Conservation (phyloP, 2,797 vertebrate genomes). For the Pipistrellus pipistrellus region DNA sequence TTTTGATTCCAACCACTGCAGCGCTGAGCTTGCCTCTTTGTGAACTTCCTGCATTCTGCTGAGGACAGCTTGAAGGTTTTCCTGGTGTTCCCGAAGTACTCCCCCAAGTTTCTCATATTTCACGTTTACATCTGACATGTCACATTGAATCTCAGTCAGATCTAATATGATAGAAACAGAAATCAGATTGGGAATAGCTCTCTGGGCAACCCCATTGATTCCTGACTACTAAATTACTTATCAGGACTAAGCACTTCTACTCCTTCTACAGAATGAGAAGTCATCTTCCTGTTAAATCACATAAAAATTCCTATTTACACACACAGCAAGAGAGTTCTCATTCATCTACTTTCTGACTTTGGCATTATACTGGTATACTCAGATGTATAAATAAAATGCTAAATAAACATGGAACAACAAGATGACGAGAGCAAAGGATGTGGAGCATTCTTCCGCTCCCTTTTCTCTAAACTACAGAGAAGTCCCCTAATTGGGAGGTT, state of each 20-base stretch:
- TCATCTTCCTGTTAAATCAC: slow-evolving; percentile 48
- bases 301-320: slow-evolving; percentile 50
- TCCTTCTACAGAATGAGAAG: slow-evolving; percentile 47
- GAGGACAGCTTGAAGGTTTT: slow-evolving; percentile 90
- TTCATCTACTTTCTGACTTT: slow-evolving; percentile 58
- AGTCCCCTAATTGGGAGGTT: background rate
- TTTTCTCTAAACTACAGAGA: slow-evolving; percentile 62
- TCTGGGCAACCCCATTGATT: background rate
- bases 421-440: slow-evolving; percentile 24
- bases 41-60: slow-evolving; percentile 91
- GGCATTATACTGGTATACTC: slow-evolving; percentile 3
- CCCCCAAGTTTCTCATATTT: slow-evolving; percentile 92
- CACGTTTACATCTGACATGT: slow-evolving; percentile 93
- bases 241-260: slow-evolving; percentile 49
- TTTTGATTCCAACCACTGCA: slow-evolving; percentile 94
- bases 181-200: background rate
- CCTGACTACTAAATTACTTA: slow-evolving; percentile 58
- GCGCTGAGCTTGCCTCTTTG: slow-evolving; percentile 89
- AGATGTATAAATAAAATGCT: slow-evolving; percentile 43
- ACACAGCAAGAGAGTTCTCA: slow-evolving; percentile 54
- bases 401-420: background rate
- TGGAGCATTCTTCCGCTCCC: slow-evolving; percentile 8
- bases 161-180: slow-evolving; percentile 88
- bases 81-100: slow-evolving; percentile 89
- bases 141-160: slow-evolving; percentile 97